Percentiles rank a stretch among this genome's conserved stretches.
These are phyloP conservation scores for Salpingus planirostris DNA, from an alignment of 2,888 invertebrate species.

Conservation along the genomic window DNA sequence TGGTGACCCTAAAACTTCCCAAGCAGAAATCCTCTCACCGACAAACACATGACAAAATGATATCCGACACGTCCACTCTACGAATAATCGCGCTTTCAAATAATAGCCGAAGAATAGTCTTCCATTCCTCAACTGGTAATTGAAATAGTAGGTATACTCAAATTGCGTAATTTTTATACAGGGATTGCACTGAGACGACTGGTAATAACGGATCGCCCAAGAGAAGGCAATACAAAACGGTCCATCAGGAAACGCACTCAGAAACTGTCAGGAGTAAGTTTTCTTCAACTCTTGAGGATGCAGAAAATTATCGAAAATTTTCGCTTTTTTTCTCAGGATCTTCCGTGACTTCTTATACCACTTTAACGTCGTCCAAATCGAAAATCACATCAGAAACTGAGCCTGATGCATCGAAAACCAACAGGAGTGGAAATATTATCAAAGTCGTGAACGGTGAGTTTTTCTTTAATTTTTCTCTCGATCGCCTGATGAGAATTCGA, in stretches of 20 bases:
- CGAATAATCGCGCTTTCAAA: slow-evolving; percentile 2
- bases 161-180: slow-evolving; percentile 38
- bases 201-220: slow-evolving; percentile 57
- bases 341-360: too few species aligned
- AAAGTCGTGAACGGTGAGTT: too few species aligned
- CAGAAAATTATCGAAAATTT: too few species aligned
- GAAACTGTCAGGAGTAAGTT: slow-evolving; percentile 45
- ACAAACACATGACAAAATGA: slow-evolving; percentile 23
- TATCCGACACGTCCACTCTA: slow-evolving; percentile 13
- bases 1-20: slow-evolving; percentile 21
- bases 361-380: too few species aligned
- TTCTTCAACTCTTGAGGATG: neutral
- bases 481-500: too few species aligned
- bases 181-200: too few species aligned
- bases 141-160: slow-evolving; percentile 16
- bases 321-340: too few species aligned
- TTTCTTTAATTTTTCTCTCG: too few species aligned
- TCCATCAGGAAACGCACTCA: slow-evolving; percentile 42
- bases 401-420: too few species aligned
- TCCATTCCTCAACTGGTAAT: slow-evolving; percentile 8
- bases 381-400: too few species aligned
- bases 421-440: too few species aligned
- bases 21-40: slow-evolving; percentile 28
- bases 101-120: neutral
- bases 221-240: slow-evolving; percentile 38